These are phyloP conservation scores for Thaumatotibia leucotreta DNA, from an alignment of 1,140 invertebrate species.

Conservation along the genomic window DNA sequence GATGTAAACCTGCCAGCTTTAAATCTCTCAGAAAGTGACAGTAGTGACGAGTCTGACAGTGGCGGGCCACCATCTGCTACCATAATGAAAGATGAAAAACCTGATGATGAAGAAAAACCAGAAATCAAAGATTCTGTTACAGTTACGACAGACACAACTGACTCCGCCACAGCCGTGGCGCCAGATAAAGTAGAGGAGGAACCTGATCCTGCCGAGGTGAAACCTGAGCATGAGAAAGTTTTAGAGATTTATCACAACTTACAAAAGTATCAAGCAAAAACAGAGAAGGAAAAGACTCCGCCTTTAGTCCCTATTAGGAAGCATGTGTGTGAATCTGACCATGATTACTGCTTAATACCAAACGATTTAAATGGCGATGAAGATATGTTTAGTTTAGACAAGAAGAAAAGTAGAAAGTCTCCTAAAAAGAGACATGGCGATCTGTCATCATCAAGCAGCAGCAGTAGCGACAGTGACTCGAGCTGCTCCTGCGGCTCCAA, in stretches of 20 bases:
- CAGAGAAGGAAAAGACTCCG: conserved; percentile 67
- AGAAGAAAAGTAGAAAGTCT: conserved; percentile 69
- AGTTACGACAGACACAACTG: background rate
- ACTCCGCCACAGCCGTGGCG: background rate
- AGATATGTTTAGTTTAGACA: conserved; percentile 46
- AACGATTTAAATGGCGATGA: conserved; percentile 62
- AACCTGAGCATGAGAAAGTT: conserved; percentile 66
- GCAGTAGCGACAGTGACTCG: conserved; percentile 85
- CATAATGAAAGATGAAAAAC: conserved; percentile 17
- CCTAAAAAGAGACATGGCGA: conserved; percentile 61
- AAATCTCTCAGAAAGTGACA: conserved; percentile 88
- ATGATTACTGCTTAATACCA: conserved; percentile 81
- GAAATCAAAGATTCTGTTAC: conserved; percentile 9
- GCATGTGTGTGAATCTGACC: conserved; percentile 80
- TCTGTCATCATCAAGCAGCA: conserved; percentile 81
- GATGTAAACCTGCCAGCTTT: conserved; percentile 84
- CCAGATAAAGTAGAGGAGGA: conserved; percentile 66
- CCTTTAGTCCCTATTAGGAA: conserved; percentile 66
- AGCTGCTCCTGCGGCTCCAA: conserved; percentile 88
- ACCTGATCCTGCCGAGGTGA: conserved; percentile 41
- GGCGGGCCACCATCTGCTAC: conserved; percentile 57
- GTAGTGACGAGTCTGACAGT: conserved; percentile 85
- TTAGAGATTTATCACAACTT: conserved; percentile 90
- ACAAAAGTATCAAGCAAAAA: conserved; percentile 81
- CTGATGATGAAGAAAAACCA: conserved; percentile 35